phyloP scores from a whole-genome alignment of 2,113 vertebrate genomes.

The Hylia prasina region DNA sequence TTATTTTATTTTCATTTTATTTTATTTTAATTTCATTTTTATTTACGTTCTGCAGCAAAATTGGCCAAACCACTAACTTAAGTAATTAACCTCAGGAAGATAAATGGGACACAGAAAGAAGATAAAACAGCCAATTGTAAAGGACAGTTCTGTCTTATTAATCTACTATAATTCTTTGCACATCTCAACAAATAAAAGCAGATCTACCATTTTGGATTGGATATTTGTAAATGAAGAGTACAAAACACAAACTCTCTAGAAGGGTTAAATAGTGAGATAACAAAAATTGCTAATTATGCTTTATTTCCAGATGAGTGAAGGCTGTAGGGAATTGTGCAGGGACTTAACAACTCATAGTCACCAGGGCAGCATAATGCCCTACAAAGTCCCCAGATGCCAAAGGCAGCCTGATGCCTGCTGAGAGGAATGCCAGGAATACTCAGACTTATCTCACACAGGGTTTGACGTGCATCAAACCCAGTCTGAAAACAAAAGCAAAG shows the following conservation, averaged over 20 bases:
- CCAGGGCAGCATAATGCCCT: not conserved
- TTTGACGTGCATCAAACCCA: not conserved
- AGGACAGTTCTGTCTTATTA: not conserved
- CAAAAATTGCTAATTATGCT: conserved; percentile 24
- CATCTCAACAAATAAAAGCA: not conserved
- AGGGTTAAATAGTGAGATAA: not conserved
- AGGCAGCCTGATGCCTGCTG: not conserved
- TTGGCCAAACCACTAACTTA: not conserved
- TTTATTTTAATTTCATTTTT: not conserved
- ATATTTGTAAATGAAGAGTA: not conserved
- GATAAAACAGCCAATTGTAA: not conserved
- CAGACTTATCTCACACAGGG: not conserved
- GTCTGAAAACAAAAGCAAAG: not conserved
- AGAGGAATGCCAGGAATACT: not conserved
- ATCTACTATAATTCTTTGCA: not conserved
- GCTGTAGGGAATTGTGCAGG: not conserved
- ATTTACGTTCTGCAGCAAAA: not conserved
- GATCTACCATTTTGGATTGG: not conserved
- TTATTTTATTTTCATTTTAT: not conserved
- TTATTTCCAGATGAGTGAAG: conserved; percentile 33
- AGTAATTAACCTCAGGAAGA: not conserved
- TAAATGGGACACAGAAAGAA: not conserved
- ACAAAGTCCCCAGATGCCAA: not conserved
- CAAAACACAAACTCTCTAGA: not conserved
- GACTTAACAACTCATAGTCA: not conserved